Percentiles rank a stretch among this genome's conserved stretches.
phyloP scores from a whole-genome alignment of 2,797 vertebrate genomes.

The Clamator glandarius region DNA sequence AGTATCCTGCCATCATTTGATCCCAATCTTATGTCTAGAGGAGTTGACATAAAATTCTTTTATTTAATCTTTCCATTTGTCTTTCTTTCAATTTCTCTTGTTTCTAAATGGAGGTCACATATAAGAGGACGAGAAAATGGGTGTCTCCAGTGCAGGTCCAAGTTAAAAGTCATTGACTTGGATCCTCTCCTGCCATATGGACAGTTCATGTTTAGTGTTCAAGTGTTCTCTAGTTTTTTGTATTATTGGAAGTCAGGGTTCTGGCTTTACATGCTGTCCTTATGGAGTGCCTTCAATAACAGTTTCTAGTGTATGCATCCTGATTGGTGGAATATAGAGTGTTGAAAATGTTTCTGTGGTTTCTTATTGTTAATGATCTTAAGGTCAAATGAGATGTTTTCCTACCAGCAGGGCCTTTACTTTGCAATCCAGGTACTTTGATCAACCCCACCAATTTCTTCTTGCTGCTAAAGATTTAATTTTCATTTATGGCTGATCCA shows the following conservation, averaged over 20 bases:
- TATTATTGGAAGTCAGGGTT: background rate
- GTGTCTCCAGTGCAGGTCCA: background rate
- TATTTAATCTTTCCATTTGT: background rate
- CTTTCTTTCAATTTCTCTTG: background rate
- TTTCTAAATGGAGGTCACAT: background rate
- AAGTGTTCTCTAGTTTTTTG: background rate
- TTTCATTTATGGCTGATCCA: background rate
- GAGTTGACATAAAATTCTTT: fast-evolving
- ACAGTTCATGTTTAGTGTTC: background rate
- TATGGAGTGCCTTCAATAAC: background rate
- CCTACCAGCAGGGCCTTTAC: background rate
- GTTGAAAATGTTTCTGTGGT: background rate
- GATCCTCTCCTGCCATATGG: background rate
- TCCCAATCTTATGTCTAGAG: background rate
- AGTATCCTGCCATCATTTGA: background rate
- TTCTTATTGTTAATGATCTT: background rate
- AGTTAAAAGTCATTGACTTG: background rate
- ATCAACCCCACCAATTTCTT: background rate
- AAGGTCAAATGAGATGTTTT: background rate
- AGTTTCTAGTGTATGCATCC: background rate
- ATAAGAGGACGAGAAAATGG: background rate
- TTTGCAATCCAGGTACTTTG: background rate
- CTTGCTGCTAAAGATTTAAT: background rate
- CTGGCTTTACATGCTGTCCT: background rate
- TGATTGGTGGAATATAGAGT: background rate